phyloP scores from a whole-genome alignment of 2,113 vertebrate genomes.

The Axis porcinus region DNA sequence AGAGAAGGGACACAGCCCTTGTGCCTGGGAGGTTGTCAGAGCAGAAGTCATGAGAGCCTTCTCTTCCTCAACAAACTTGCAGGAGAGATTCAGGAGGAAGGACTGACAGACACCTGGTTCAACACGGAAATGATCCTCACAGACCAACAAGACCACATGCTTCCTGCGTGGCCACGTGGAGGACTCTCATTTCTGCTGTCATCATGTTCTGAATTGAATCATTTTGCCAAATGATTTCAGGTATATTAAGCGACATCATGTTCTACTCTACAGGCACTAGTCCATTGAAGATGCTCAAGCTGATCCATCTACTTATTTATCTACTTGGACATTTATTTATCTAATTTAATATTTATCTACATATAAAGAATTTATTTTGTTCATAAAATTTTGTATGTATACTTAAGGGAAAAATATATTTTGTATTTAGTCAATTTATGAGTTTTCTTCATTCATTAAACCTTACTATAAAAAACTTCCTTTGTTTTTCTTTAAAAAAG shows the following conservation, averaged over 20 bases:
- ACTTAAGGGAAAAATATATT: background rate
- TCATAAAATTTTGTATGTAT: background rate
- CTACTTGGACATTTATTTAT: background rate
- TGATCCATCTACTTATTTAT: background rate
- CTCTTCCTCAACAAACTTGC: too few species aligned
- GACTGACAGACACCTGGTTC: too few species aligned
- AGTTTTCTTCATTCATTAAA: background rate
- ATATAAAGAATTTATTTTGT: background rate
- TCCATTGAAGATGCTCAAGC: background rate
- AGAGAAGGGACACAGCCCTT: too few species aligned
- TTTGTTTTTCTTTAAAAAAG: background rate
- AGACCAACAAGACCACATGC: background rate
- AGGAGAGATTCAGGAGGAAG: too few species aligned
- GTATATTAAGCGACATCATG: background rate
- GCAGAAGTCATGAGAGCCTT: too few species aligned
- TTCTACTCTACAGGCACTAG: too few species aligned
- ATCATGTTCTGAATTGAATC: background rate
- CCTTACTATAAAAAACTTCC: background rate
- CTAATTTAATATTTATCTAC: background rate
- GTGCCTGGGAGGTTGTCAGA: too few species aligned
- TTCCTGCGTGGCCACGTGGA: accelerated
- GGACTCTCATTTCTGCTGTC: background rate
- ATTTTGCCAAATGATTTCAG: background rate
- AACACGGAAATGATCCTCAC: too few species aligned
- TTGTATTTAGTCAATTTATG: background rate